These are phyloP conservation scores for Ametastegia equiseti DNA, from an alignment of 2,888 invertebrate genomes.

Conservation along the genomic window DNA sequence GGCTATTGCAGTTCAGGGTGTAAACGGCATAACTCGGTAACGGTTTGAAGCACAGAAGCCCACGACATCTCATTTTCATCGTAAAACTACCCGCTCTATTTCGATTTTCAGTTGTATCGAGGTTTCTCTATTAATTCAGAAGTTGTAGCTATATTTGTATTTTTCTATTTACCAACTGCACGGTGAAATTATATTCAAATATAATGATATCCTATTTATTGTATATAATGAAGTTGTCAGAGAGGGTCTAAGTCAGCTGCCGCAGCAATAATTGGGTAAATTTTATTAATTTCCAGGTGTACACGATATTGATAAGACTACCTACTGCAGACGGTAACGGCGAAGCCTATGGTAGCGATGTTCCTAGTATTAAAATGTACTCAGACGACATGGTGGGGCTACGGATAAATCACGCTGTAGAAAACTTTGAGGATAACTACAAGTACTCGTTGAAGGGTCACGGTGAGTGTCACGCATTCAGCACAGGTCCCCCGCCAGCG, in stretches of 20 bases:
- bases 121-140: too few relatives aligned
- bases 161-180: too few relatives aligned
- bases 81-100: too few relatives aligned
- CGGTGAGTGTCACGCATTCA: slow-evolving; percentile 52
- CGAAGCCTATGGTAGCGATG: slow-evolving; percentile 70
- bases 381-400: slow-evolving; percentile 81
- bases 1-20: too few relatives aligned
- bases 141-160: too few relatives aligned
- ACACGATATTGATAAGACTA: slow-evolving; percentile 94
- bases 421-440: slow-evolving; percentile 54
- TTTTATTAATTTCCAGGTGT: slow-evolving; percentile 79
- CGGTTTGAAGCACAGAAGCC: too few relatives aligned
- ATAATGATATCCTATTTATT: neutral
- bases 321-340: slow-evolving; percentile 83
- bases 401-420: slow-evolving; percentile 55
- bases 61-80: too few relatives aligned
- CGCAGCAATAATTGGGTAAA: neutral
- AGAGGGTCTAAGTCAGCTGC: too few relatives aligned
- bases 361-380: slow-evolving; percentile 92
- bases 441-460: slow-evolving; percentile 56
- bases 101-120: too few relatives aligned
- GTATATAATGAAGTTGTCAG: neutral
- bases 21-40: too few relatives aligned
- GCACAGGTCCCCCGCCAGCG: slow-evolving; percentile 64
- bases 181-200: too few relatives aligned